Conservation (phyloP, 1,140 invertebrate species). For the Steinernema feltiae region DNA sequence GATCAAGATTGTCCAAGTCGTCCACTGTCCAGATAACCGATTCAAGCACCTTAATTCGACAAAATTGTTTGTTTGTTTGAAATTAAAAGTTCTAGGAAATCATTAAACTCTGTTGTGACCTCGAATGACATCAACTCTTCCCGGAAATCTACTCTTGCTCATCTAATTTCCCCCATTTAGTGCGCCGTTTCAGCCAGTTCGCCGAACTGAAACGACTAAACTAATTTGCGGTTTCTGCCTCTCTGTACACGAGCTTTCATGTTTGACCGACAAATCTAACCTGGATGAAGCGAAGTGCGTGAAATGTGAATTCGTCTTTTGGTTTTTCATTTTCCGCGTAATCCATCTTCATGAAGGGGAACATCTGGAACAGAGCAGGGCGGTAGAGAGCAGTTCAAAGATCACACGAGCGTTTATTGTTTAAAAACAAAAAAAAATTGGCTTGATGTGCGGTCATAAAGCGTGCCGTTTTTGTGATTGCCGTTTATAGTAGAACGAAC, state of each 20-base stretch:
- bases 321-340: constrained; percentile 10
- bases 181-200: too few species aligned
- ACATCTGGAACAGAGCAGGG: neutral
- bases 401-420: neutral
- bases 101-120: too few species aligned
- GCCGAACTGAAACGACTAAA: too few species aligned
- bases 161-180: too few species aligned
- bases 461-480: too few species aligned
- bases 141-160: neutral
- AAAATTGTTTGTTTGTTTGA: too few species aligned
- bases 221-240: too few species aligned
- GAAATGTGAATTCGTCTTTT: constrained; percentile 15
- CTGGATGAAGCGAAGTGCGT: constrained; percentile 18
- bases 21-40: neutral
- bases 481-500: too few species aligned
- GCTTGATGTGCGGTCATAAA: too few species aligned
- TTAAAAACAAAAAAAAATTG: too few species aligned
- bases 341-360: constrained; percentile 17
- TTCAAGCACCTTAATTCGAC: neutral
- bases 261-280: neutral
- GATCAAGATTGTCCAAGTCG: neutral
- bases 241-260: too few species aligned
- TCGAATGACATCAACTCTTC: neutral
- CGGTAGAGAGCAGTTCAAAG: neutral
- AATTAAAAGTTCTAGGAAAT: too few species aligned